Evolutionary conservation across 1,140 invertebrate genomes (phyloP).

Genomic region (Whitmania pigra): DNA sequence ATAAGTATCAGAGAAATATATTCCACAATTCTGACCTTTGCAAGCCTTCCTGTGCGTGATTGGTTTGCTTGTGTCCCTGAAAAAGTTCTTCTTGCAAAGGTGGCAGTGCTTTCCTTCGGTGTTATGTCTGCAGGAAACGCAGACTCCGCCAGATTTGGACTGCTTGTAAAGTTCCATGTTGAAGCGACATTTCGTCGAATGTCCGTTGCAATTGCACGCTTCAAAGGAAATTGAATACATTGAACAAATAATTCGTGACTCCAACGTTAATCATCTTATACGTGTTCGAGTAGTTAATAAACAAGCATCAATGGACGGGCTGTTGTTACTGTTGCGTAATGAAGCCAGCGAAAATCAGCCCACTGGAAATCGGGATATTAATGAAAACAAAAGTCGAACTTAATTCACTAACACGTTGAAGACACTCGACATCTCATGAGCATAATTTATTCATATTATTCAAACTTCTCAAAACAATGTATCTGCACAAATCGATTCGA

Average conservation of each 20-base stretch:
- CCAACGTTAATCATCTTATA: no score
- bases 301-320: background rate
- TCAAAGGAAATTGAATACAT: background rate
- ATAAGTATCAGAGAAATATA: background rate
- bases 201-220: constrained; percentile 96
- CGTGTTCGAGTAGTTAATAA: background rate
- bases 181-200: constrained; percentile 87
- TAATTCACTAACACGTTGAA: no score
- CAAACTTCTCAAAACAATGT: no score
- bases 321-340: background rate
- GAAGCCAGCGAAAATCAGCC: background rate
- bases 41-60: constrained; percentile 91
- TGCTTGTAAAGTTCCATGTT: constrained; percentile 96
- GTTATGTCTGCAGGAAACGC: constrained; percentile 86
- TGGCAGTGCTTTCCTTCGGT: constrained; percentile 92
- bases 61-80: constrained; percentile 72
- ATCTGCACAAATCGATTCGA: no score
- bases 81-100: constrained; percentile 92
- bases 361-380: no score
- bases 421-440: no score
- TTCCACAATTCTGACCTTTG: constrained; percentile 60
- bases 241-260: background rate
- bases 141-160: constrained; percentile 87
- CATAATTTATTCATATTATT: no score
- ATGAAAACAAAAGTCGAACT: no score